phyloP scores from a whole-genome alignment of 2,888 invertebrate species.

The Zeuzera pyrina region DNA sequence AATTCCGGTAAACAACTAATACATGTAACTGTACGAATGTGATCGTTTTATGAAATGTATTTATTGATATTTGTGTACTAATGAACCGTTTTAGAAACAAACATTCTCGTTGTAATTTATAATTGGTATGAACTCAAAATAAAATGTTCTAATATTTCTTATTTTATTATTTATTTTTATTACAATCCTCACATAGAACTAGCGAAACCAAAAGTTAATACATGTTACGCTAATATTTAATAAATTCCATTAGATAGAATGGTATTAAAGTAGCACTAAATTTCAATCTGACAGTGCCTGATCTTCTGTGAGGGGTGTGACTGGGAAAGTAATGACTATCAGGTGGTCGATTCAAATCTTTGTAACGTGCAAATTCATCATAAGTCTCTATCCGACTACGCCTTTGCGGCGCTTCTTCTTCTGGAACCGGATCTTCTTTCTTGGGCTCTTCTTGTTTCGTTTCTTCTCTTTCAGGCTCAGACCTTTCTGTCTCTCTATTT shows the following conservation, averaged over 20 bases:
- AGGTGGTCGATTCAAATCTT: slow-evolving; percentile 31
- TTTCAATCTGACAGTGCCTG: too few species aligned
- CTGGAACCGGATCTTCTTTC: slow-evolving; percentile 8
- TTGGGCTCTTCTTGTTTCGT: slow-evolving; percentile 6
- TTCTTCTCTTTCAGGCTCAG: slow-evolving; percentile 4
- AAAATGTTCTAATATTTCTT: slow-evolving; percentile 22
- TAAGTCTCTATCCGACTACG: slow-evolving; percentile 32
- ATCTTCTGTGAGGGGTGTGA: neutral
- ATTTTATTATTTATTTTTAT: slow-evolving; percentile 7
- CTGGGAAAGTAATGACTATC: slow-evolving; percentile 28
- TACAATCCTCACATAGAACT: neutral
- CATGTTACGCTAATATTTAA: too few species aligned
- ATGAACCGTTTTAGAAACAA: slow-evolving; percentile 47
- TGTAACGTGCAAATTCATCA: slow-evolving; percentile 30
- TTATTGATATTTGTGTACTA: slow-evolving; percentile 28
- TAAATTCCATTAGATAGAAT: too few species aligned
- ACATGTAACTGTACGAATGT: slow-evolving; percentile 45
- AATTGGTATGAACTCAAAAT: slow-evolving; percentile 44
- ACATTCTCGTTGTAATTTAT: slow-evolving; percentile 43
- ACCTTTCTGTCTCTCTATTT: slow-evolving; percentile 7
- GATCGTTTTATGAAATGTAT: slow-evolving; percentile 61
- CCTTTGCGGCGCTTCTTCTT: slow-evolving; percentile 11
- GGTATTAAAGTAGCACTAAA: too few species aligned
- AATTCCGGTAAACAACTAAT: slow-evolving; percentile 36
- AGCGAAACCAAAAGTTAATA: too few species aligned